Evolutionary conservation across 2,113 vertebrate species (phyloP), one percentile per base, ranked within the genome.

Genomic region (Panthera leo): DNA sequence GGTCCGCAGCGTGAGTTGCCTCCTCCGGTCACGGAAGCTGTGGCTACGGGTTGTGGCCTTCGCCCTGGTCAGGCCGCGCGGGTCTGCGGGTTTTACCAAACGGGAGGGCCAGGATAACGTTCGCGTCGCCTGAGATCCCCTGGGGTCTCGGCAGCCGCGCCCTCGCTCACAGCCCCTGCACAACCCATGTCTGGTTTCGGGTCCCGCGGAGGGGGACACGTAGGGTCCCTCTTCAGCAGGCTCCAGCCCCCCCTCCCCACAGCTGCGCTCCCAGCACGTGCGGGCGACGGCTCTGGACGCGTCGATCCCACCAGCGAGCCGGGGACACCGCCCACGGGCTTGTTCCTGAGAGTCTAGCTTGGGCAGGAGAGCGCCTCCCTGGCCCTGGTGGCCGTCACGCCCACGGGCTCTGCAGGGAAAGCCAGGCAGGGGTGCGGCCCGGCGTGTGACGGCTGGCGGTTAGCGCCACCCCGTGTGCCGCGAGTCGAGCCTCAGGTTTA

Each of bases 1-100:
- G 91, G 98, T 99, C 97, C 96, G 76, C 97, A 99, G 99, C 1
- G 99, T 99, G 98, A 99, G 99, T 99, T 80, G 23, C 31, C 65
- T 85, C 8, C 9, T 2, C 18, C 51, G 3, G 12, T 8, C 1
- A 5, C 0, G 13, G 79, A 4, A 4, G 83, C 18, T 0, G 5
- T 34, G 1, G 39, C 55, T 0, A 0, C 16, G 1, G 34, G 27
- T 11, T 12, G n/a, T 15, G 34, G 27, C 0, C 1, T 7, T 5
- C 75, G 5, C 42, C 42, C 42, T 2, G 5, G 36, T 5, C 3
- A 2, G 92, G 27, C 10, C 29, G 3, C 29, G 3, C 5, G 0
- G 53, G 25, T 15, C 51, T 14, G 79, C 11, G 4, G 1, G 2
- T 55, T 3, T 3, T 7, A 67, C 23, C 23, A 53, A 12, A 23